Percentiles rank a stretch among this genome's conserved stretches.
Conservation (phyloP, 2,888 invertebrate species). For the Orthosia incerta region DNA sequence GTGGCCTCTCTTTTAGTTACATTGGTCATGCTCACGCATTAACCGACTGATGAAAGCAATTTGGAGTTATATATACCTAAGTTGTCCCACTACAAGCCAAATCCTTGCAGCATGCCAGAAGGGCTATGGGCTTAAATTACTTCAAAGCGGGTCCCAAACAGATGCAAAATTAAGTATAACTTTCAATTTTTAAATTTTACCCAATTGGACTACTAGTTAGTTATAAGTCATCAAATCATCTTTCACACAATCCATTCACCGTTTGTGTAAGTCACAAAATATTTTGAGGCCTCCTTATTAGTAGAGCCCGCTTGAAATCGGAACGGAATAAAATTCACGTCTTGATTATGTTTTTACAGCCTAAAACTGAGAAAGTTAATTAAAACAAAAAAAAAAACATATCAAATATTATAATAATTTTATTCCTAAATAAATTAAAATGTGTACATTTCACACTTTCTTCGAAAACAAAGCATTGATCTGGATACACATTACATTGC, state of each 20-base stretch:
- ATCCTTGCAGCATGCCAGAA: not conserved
- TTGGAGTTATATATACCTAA: not conserved
- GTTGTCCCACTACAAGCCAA: not conserved
- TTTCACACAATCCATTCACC: too few species aligned
- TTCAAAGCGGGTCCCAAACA: not conserved
- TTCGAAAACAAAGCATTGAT: constrained; percentile 44
- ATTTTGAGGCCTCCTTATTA: too few species aligned
- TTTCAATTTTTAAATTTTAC: too few species aligned
- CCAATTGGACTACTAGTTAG: too few species aligned
- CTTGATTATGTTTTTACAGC: not conserved
- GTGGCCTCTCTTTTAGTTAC: not conserved
- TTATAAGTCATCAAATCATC: too few species aligned
- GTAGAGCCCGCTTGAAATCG: too few species aligned
- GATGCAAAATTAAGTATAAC: not conserved
- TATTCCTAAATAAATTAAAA: not conserved
- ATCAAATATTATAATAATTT: not conserved
- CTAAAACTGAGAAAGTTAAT: not conserved
- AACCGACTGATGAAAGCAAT: not conserved
- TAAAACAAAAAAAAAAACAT: not conserved
- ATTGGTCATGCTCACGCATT: too few species aligned
- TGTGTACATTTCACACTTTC: not conserved
- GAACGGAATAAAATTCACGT: too few species aligned
- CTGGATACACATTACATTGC: constrained; percentile 53
- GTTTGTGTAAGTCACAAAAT: too few species aligned
- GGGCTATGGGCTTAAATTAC: not conserved